phyloP scores from a whole-genome alignment of 2,113 vertebrate species.

The Menidia beryllina region DNA sequence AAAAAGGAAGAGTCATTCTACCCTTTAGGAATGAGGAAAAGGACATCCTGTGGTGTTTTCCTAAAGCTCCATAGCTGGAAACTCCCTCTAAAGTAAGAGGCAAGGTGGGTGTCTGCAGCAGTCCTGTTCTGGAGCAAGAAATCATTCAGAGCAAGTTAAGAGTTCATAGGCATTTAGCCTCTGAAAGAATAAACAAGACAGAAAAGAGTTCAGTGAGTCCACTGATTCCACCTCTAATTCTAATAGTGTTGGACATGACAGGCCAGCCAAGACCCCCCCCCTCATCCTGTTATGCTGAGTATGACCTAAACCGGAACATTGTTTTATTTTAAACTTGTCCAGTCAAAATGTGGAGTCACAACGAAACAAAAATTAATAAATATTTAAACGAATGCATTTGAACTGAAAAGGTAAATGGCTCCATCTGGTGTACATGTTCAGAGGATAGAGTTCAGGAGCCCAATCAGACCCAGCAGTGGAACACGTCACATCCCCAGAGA shows the following conservation, averaged over 20 bases:
- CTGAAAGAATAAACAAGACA: too few relatives aligned
- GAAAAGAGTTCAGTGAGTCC: neutral
- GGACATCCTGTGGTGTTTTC: conserved; percentile 81
- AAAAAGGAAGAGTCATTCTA: conserved; percentile 26
- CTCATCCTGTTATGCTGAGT: too few relatives aligned
- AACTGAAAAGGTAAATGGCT: neutral
- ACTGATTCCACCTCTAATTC: neutral
- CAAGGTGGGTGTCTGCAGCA: neutral
- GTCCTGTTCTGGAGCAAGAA: neutral
- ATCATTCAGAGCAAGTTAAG: neutral
- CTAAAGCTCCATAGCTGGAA: conserved; percentile 74
- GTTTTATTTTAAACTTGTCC: neutral
- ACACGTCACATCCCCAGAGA: too few relatives aligned
- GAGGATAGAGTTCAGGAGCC: too few relatives aligned
- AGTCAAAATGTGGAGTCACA: neutral
- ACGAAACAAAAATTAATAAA: neutral
- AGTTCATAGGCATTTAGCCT: too few relatives aligned
- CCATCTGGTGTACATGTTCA: neutral
- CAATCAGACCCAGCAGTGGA: too few relatives aligned
- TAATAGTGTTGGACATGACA: too few relatives aligned
- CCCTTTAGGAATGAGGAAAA: conserved; percentile 71
- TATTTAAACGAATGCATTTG: neutral
- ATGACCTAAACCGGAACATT: neutral
- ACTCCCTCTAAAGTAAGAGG: conserved; percentile 78
- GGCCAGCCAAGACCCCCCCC: too few relatives aligned